These are phyloP conservation scores for Watsonalla cultraria DNA, from an alignment of 2,888 invertebrate species.

Conservation along the genomic window DNA sequence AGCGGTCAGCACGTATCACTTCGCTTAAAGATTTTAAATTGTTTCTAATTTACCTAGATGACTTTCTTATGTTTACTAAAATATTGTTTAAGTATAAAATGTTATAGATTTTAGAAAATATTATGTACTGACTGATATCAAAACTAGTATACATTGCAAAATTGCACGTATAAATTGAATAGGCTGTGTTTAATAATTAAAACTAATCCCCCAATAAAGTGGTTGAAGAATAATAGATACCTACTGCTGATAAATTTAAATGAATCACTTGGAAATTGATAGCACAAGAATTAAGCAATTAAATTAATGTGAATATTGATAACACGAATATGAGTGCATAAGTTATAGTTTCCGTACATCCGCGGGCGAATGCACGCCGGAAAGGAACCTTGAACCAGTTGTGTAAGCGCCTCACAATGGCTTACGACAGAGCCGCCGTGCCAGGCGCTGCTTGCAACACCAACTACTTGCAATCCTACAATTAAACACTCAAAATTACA, in stretches of 20 bases:
- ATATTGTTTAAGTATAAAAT: too few species aligned
- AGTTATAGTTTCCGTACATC: conserved; percentile 68
- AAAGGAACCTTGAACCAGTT: conserved; percentile 75
- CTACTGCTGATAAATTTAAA: too few species aligned
- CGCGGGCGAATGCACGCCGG: conserved; percentile 69
- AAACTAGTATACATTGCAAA: too few species aligned
- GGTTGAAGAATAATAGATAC: too few species aligned
- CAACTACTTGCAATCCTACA: conserved; percentile 40
- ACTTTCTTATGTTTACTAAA: conserved; percentile 2
- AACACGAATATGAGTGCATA: conserved; percentile 21
- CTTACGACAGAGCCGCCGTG: conserved; percentile 66
- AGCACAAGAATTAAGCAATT: not conserved
- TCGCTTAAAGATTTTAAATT: not conserved
- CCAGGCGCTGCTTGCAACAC: conserved; percentile 67
- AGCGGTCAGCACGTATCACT: too few species aligned
- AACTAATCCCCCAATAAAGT: too few species aligned
- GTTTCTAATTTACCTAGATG: conserved; percentile 1
- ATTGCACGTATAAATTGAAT: too few species aligned
- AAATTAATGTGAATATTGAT: not conserved
- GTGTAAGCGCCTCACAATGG: conserved; percentile 71
- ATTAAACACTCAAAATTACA: conserved; percentile 38
- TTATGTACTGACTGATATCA: too few species aligned
- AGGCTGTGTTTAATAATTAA: too few species aligned
- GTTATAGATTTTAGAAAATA: too few species aligned
- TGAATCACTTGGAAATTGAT: too few species aligned